Base-by-base conservation (phyloP, 1,140 invertebrate species). In the Melipona quadrifasciata region DNA sequence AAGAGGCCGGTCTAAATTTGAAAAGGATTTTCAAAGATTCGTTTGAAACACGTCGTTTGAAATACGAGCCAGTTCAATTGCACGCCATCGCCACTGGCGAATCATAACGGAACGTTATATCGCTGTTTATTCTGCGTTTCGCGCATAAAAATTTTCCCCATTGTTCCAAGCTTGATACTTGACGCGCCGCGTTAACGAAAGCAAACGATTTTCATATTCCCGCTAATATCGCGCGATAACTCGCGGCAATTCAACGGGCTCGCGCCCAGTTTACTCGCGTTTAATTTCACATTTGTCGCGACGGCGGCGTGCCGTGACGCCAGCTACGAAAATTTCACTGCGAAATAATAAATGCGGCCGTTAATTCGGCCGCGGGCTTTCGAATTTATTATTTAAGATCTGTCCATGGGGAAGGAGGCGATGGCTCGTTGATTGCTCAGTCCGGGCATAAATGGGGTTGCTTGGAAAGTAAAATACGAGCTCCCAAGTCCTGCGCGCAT, bases 281-380 rank as follows among this genome's bases (percentile, higher is more conserved):
- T 68, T 87, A 87, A 87, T 87, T 68, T 51, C 47, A 58, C 79
- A 65, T 53, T 74, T 70, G 74, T 79, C 71, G 86, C 85, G 70
- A 83, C 85, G 51, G n/a, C 19, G n/a, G 58, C 24, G 24, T 51
- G 61, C 21, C 55, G 58, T 34, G 58, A 47, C n/a, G 74, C 57
- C 73, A 34, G 53, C 14, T 19, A 79, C 78, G 53, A 83, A 79
- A 86, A 80, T 87, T 57, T 67, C 31, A 31, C 51, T 19, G 65
- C 61, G 65, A 80, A 84, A 82, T 58, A 68, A 47, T 58, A 85
- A 81, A 81, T 53, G 78, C 86, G 47, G 31, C 31, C 57, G 86
- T 77, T 87, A 88, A 85, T 61, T 78, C 67, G 82, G 6, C 8
- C n/a, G 34, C 24, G n/a, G 16, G 24, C 51, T 31, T 31, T 31